phyloP scores from a whole-genome alignment of 2,113 vertebrate genomes.

The Ceyx cyanopectus region DNA sequence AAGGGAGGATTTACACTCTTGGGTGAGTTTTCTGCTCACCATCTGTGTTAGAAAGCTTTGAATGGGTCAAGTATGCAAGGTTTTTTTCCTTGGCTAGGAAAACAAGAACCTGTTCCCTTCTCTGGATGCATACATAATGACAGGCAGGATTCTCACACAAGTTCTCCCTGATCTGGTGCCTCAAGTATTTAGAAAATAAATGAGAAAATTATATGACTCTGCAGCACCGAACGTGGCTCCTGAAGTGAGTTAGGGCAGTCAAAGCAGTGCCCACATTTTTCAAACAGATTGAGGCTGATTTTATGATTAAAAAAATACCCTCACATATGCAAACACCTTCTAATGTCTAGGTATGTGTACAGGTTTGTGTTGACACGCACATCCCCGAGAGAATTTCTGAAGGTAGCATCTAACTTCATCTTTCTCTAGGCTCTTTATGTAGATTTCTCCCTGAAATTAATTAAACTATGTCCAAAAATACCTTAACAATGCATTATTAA shows the following conservation, averaged over 20 bases:
- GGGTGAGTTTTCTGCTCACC: background rate
- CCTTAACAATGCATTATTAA: constrained; percentile 56
- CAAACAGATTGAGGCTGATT: background rate
- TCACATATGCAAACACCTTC: background rate
- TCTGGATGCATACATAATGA: background rate
- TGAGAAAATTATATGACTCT: background rate
- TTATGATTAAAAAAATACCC: background rate
- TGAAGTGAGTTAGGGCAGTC: background rate
- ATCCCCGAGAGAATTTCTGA: background rate
- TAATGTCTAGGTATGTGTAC: background rate
- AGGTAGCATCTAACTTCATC: background rate
- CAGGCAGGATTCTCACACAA: background rate
- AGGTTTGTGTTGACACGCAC: background rate
- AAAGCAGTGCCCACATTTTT: background rate
- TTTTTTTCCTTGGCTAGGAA: background rate
- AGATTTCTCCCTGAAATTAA: background rate
- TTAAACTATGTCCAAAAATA: constrained; percentile 39
- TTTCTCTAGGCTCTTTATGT: background rate
- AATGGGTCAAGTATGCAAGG: background rate
- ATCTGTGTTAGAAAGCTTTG: background rate
- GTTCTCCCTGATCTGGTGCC: background rate
- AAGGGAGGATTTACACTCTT: background rate
- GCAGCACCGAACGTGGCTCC: background rate
- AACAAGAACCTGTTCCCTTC: background rate
- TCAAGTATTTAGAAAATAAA: background rate